Percentiles rank a stretch among this genome's conserved stretches.
phyloP scores from a whole-genome alignment of 2,113 vertebrate species.

The Myrmophylax atrothorax region DNA sequence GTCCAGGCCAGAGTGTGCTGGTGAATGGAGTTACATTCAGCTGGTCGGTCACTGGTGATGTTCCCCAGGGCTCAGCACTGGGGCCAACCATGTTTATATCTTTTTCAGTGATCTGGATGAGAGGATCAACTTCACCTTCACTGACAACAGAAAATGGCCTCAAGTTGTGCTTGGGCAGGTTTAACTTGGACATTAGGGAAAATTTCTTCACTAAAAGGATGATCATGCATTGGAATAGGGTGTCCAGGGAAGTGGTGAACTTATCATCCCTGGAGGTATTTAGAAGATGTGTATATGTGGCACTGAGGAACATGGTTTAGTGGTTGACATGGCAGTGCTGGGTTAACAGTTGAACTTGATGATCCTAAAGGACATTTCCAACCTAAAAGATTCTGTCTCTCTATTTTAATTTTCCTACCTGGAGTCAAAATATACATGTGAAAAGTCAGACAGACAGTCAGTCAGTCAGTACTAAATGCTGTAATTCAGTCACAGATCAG shows the following conservation, averaged over 20 bases:
- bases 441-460: not conserved
- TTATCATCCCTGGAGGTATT: not conserved
- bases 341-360: not conserved
- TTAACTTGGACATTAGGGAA: not conserved
- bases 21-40: not conserved
- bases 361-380: not conserved
- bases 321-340: not conserved
- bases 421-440: not conserved
- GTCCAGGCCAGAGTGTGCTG: accelerated
- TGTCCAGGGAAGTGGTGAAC: not conserved
- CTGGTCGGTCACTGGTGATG: not conserved
- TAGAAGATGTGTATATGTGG: not conserved
- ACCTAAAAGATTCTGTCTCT: not conserved
- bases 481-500: not conserved
- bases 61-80: not conserved
- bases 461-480: not conserved
- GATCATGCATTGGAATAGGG: not conserved
- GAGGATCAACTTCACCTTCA: not conserved
- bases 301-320: not conserved
- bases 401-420: not conserved
- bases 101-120: not conserved
- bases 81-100: not conserved
- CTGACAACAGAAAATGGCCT: not conserved
- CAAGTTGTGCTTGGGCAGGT: not conserved
- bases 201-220: not conserved